A percentile compares a stretch with the other conserved stretches of the same genome.
Evolutionary conservation across 1,140 invertebrate genomes (phyloP).

Genomic region (Drosophila athabasca): DNA sequence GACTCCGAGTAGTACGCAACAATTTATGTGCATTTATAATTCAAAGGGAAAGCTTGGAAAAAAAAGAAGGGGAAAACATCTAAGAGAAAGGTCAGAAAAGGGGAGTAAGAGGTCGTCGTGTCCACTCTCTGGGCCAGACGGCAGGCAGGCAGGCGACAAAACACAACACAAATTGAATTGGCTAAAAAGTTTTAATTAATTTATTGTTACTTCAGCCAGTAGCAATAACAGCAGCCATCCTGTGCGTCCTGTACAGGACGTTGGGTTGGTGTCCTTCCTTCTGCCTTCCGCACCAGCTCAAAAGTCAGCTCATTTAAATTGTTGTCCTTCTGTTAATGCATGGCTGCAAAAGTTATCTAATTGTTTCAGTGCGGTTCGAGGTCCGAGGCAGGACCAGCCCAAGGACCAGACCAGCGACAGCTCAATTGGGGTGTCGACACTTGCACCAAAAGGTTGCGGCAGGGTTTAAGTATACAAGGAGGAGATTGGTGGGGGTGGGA

Average conservation of each 20-base stretch:
- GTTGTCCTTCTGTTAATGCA: conserved; percentile 75
- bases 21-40: conserved; percentile 82
- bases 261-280: conserved; percentile 8
- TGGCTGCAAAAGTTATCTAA: conserved; percentile 75
- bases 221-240: conserved; percentile 32
- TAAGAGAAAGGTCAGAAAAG: conserved; percentile 9
- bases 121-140: conserved; percentile 1
- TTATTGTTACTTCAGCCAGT: conserved; percentile 78
- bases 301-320: conserved; percentile 77
- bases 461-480: neutral
- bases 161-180: conserved; percentile 80
- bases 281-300: neutral
- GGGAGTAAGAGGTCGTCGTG: neutral
- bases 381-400: neutral
- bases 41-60: conserved; percentile 52
- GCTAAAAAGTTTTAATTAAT: conserved; percentile 82
- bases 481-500: neutral
- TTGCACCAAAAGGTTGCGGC: neutral
- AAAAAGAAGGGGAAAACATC: conserved; percentile 8
- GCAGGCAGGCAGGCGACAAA: conserved; percentile 36
- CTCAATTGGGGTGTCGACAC: conserved; percentile 48
- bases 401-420: conserved; percentile 12
- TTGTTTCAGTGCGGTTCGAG: conserved; percentile 53
- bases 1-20: conserved; percentile 33
- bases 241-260: conserved; percentile 8